Conservation (phyloP, 2,797 vertebrate species). For the Percopsis omiscomaycus region DNA sequence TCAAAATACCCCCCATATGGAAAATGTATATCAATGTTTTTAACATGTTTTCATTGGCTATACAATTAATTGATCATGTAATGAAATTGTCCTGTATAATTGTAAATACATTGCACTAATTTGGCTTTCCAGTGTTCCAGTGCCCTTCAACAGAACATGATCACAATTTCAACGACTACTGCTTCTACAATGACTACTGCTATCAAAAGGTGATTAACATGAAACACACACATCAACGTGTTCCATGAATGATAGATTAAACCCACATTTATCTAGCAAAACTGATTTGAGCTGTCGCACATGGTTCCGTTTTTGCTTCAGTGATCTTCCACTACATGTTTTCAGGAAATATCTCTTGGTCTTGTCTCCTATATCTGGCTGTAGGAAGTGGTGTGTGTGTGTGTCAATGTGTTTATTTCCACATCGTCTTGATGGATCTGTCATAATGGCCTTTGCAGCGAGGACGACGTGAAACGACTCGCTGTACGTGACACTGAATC, state of each 20-base stretch:
- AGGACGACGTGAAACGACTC: slow-evolving; percentile 13
- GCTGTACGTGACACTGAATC: slow-evolving; percentile 4
- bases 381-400: slow-evolving; percentile 3
- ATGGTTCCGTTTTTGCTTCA: slow-evolving; percentile 32
- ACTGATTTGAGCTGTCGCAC: slow-evolving; percentile 19
- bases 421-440: slow-evolving; percentile 24
- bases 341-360: slow-evolving; percentile 21
- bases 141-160: no score
- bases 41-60: background rate
- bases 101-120: no score
- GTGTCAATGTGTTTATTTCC: background rate
- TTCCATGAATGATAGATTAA: slow-evolving; percentile 60
- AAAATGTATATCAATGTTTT: slow-evolving; percentile 15
- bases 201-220: slow-evolving; percentile 1
- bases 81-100: no score
- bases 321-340: background rate
- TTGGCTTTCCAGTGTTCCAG: no score
- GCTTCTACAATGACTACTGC: slow-evolving; percentile 14
- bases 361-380: slow-evolving; percentile 14
- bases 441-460: slow-evolving; percentile 23
- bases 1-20: slow-evolving; percentile 2
- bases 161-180: no score
- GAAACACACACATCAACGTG: slow-evolving; percentile 39
- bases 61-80: no score
- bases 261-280: slow-evolving; percentile 30